Base-by-base conservation (phyloP, 2,888 invertebrate genomes). In the Rhagium mordax region DNA sequence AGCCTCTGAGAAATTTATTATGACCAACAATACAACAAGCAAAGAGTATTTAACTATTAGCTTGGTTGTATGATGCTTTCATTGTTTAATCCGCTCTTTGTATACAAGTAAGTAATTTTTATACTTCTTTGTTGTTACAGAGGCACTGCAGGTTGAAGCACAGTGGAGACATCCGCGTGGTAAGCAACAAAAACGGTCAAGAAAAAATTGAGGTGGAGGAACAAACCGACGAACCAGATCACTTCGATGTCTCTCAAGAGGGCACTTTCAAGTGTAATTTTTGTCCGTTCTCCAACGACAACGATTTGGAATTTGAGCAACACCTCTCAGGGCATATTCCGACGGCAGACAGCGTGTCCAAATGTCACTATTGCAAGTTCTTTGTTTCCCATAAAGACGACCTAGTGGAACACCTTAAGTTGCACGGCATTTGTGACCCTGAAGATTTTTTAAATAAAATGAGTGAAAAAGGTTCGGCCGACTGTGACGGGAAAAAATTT, bases 281-380 rank as follows among this genome's bases (percentile, higher is more conserved):
- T 76, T 96, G 96, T 85, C 95, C 96, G 0, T 96, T 91, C 85
- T 91, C 90, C 74, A 90, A 91, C 47, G 88, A 90, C 75, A 90
- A 92, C 81, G 89, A 91, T 71, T 88, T 89, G 60, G 88, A 90
- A 62, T 89, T 94, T 75, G 89, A 92, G 51, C 88, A 89, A 21
- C 95, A 96, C 85, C 88, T 92, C 79, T 91, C 92, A 74, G 93
- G 94, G 80, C 95, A 96, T 86, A 90, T 91, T 64, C 91, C 93
- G 0, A 90, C 91, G 69, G 88, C 92, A 0, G 92, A 92, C 71
- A 93, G 93, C 55, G 91, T 93, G 79, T 93, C 93, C 84, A 95
- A 94, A 86, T 97, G 96, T 86, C 93, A 92, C 81, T 92, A 93
- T 83, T 97, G 96, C 84, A 93, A 94, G 0, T 96, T 91, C 87